Conservation (phyloP, 2,888 invertebrate genomes). For the Marasmarcha lunaedactyla region DNA sequence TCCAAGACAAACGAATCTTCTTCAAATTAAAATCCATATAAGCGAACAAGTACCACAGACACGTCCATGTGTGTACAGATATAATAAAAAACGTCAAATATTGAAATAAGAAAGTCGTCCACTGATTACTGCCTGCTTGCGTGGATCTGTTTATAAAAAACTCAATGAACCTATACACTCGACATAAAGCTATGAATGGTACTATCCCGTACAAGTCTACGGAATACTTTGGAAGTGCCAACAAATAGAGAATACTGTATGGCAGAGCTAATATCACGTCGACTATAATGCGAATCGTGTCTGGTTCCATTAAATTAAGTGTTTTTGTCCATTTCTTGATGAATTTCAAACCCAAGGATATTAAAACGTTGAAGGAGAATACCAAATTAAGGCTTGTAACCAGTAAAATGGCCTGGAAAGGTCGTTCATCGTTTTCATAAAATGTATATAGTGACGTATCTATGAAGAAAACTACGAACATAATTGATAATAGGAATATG, state of each 20-base stretch:
- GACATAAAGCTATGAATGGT: slow-evolving; percentile 43
- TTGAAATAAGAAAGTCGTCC: slow-evolving; percentile 58
- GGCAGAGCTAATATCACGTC: slow-evolving; percentile 46
- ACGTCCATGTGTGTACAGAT: slow-evolving; percentile 56
- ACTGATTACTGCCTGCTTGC: slow-evolving; percentile 58
- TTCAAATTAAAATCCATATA: slow-evolving; percentile 41
- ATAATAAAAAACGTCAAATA: slow-evolving; percentile 52
- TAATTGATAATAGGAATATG: slow-evolving; percentile 35
- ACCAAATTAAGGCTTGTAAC: slow-evolving; percentile 39
- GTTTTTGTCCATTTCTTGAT: slow-evolving; percentile 55
- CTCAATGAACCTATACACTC: slow-evolving; percentile 50
- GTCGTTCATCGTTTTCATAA: slow-evolving; percentile 25
- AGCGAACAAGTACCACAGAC: slow-evolving; percentile 56
- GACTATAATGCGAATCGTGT: slow-evolving; percentile 33
- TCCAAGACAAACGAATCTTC: slow-evolving; percentile 45
- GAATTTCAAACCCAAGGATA: slow-evolving; percentile 46
- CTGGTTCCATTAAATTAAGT: slow-evolving; percentile 55
- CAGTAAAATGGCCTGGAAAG: slow-evolving; percentile 33
- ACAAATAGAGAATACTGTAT: slow-evolving; percentile 41
- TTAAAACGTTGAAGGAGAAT: slow-evolving; percentile 41
- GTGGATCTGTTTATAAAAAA: slow-evolving; percentile 52
- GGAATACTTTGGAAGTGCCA: slow-evolving; percentile 18
- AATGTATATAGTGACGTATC: slow-evolving; percentile 54
- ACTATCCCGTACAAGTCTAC: slow-evolving; percentile 42
- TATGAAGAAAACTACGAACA: slow-evolving; percentile 43